These are phyloP conservation scores for Garrulus glandarius DNA, from an alignment of 2,797 vertebrate genomes.

Conservation along the genomic window DNA sequence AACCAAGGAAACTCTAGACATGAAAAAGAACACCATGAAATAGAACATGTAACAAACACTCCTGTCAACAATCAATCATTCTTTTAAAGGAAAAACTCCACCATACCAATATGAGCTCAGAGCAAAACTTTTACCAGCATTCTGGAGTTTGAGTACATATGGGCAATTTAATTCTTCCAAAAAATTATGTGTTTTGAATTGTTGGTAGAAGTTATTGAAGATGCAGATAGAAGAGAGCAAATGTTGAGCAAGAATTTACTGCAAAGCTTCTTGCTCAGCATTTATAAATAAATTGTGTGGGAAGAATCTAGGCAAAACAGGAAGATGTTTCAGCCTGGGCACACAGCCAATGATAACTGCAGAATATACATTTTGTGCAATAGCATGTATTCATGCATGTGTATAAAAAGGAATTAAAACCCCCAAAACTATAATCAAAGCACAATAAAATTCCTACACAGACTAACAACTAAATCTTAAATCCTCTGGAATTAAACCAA, in stretches of 20 bases:
- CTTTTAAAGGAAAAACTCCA: not conserved
- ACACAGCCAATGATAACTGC: not conserved
- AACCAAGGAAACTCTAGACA: constrained; percentile 90
- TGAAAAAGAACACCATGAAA: not conserved
- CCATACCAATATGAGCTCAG: not conserved
- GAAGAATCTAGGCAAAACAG: constrained; percentile 6
- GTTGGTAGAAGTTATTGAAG: not conserved
- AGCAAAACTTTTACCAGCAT: not conserved
- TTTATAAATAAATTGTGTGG: not conserved
- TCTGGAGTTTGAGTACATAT: not conserved
- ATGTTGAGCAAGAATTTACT: not conserved
- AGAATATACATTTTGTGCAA: not conserved
- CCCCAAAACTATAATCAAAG: not conserved
- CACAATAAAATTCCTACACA: not conserved
- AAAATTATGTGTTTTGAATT: not conserved
- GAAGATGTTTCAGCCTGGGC: constrained; percentile 12
- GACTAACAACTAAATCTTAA: not conserved
- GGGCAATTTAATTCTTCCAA: not conserved
- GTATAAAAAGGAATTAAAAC: not conserved
- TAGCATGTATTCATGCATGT: not conserved
- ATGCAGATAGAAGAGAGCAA: not conserved
- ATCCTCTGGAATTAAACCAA: not conserved
- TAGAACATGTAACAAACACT: not conserved
- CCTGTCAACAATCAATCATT: not conserved
- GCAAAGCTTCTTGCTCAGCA: not conserved